Conservation (phyloP, 2,113 vertebrate genomes). For the Promerops cafer region DNA sequence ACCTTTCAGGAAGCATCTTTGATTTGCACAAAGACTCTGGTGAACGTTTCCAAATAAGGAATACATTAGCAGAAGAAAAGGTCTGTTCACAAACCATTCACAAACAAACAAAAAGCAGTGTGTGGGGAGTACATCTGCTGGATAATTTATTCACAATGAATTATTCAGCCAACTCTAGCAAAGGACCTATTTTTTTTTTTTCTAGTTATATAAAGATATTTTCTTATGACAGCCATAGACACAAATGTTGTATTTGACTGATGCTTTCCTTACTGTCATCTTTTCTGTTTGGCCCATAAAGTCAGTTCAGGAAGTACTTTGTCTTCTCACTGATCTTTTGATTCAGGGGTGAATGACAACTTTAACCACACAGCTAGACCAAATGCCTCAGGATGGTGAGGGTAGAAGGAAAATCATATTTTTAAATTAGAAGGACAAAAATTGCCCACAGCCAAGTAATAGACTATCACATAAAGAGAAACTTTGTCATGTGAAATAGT, state of each 20-base stretch:
- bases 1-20: not conserved
- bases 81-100: constrained; percentile 31
- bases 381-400: constrained; percentile 12
- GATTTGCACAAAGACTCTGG: not conserved
- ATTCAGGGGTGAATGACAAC: constrained; percentile 37
- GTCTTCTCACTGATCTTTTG: constrained; percentile 32
- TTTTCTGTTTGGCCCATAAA: not conserved
- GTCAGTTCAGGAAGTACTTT: not conserved
- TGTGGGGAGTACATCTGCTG: constrained; percentile 27
- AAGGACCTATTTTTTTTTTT: constrained; percentile 1
- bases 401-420: constrained; percentile 1
- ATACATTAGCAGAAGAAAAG: constrained; percentile 7
- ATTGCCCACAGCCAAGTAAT: constrained; percentile 32
- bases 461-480: constrained; percentile 32
- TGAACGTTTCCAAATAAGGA: constrained; percentile 1
- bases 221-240: not conserved
- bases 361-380: constrained; percentile 24
- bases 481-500: constrained; percentile 15
- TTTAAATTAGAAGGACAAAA: constrained; percentile 48
- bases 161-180: constrained; percentile 33
- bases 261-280: not conserved
- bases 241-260: constrained; percentile 12
- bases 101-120: constrained; percentile 43
- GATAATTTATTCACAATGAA: constrained; percentile 53
- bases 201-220: constrained; percentile 9